These are phyloP conservation scores for Mus spretus DNA, from an alignment of 2,797 vertebrate genomes.

Conservation along the genomic window DNA sequence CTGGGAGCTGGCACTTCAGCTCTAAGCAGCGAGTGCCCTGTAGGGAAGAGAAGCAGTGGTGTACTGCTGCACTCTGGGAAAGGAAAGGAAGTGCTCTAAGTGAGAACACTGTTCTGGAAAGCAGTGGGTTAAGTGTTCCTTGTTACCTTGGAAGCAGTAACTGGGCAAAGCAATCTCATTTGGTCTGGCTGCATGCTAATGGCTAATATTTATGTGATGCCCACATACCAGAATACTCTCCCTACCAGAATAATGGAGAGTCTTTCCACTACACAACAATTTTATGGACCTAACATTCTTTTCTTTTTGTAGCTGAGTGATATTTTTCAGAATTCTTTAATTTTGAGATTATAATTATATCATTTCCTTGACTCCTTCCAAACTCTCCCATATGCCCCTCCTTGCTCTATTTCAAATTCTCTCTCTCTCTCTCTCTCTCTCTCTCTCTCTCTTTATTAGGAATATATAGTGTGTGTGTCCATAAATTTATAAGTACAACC, in stretches of 20 bases:
- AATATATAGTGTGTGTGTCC: no score
- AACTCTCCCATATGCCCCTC: background rate
- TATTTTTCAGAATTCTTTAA: conserved; percentile 24
- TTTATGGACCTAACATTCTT: conserved; percentile 28
- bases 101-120: background rate
- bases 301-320: background rate
- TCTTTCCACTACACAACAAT: conserved; percentile 43
- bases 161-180: background rate
- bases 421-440: background rate
- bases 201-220: conserved; percentile 8
- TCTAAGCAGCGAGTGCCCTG: background rate
- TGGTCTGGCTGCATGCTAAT: background rate
- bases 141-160: background rate
- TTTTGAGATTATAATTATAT: background rate
- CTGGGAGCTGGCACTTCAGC: background rate
- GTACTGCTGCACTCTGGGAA: background rate
- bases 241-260: background rate
- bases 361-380: background rate
- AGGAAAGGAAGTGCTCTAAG: background rate
- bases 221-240: background rate
- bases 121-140: background rate
- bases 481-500: background rate
- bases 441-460: no score
- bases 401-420: background rate
- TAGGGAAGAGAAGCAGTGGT: background rate